Conservation (phyloP, 2,888 invertebrate genomes). For the Lysandra bellargus region DNA sequence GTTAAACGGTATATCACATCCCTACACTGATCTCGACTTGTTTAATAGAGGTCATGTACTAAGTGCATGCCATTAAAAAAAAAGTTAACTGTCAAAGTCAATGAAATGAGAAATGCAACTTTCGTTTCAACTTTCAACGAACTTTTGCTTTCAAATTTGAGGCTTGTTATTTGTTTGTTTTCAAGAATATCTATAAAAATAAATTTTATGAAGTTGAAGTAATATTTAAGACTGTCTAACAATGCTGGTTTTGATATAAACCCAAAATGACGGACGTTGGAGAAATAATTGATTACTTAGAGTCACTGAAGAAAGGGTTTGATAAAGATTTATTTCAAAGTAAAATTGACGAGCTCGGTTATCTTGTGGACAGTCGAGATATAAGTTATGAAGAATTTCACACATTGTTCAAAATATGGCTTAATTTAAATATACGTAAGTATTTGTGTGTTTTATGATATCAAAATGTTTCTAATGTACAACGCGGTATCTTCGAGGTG, state of each 20-base stretch:
- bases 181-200: neutral
- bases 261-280: conserved; percentile 61
- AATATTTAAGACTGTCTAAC: neutral
- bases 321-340: conserved; percentile 70
- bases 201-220: neutral
- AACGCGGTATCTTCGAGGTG: no score
- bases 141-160: conserved; percentile 40
- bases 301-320: conserved; percentile 67
- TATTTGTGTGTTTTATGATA: conserved; percentile 36
- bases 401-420: conserved; percentile 70
- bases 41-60: no score
- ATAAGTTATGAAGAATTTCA: conserved; percentile 66
- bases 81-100: no score
- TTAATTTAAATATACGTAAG: conserved; percentile 74
- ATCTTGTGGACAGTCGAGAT: conserved; percentile 58
- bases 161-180: conserved; percentile 2
- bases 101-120: no score
- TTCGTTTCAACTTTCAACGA: no score
- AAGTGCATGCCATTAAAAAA: no score
- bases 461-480: neutral
- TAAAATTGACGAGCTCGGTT: conserved; percentile 64
- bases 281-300: conserved; percentile 69
- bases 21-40: no score
- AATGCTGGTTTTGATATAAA: neutral
- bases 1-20: no score